These are phyloP conservation scores for Pogonocherus hispidulus DNA, from an alignment of 2,888 invertebrate species.

Conservation along the genomic window DNA sequence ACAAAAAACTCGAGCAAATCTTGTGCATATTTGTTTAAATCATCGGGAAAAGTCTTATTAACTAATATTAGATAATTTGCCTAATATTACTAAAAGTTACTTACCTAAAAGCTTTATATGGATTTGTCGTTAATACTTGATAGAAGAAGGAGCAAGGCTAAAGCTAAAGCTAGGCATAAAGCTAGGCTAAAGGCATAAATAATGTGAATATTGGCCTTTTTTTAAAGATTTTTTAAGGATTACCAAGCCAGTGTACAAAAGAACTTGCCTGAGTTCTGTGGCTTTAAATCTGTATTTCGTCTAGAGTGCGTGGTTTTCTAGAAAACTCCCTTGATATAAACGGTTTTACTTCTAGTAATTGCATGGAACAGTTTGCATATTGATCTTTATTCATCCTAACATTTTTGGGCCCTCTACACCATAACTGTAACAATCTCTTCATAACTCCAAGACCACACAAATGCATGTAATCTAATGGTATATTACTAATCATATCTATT, in stretches of 20 bases:
- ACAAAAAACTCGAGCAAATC: slow-evolving; percentile 11
- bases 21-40: not conserved
- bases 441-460: slow-evolving; percentile 7
- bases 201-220: slow-evolving; percentile 4
- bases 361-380: not conserved
- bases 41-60: not conserved
- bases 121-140: too few relatives aligned
- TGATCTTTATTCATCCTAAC: slow-evolving; percentile 7
- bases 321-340: slow-evolving; percentile 16
- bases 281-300: slow-evolving; percentile 26
- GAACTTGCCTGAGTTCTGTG: slow-evolving; percentile 27
- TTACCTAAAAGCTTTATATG: too few relatives aligned
- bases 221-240: slow-evolving; percentile 9
- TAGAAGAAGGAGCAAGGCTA: too few relatives aligned
- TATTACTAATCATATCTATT: slow-evolving; percentile 4
- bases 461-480: slow-evolving; percentile 13
- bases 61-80: slow-evolving; percentile 8
- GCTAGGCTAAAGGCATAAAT: slow-evolving; percentile 10
- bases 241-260: slow-evolving; percentile 20
- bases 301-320: slow-evolving; percentile 6
- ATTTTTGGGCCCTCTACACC: slow-evolving; percentile 20
- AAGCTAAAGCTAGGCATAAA: too few relatives aligned
- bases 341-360: not conserved
- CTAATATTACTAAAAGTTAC: too few relatives aligned
- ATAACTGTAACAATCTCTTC: slow-evolving; percentile 3